Evolutionary conservation across 2,797 vertebrate species (phyloP).

Genomic region (Coccyzus lansbergi): DNA sequence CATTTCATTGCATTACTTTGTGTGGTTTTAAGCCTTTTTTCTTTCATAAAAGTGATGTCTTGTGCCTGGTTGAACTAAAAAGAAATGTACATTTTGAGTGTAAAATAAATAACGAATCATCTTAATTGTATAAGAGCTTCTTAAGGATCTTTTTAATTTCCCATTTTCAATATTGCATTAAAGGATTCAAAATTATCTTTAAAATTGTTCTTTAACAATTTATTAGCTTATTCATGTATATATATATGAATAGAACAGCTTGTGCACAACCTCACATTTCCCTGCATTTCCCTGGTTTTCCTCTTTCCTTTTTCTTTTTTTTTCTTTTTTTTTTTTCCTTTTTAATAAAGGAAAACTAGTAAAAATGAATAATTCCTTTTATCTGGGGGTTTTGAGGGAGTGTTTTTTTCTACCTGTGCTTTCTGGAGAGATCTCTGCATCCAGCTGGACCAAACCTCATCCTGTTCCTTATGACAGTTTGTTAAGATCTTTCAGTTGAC

Average conservation of each 20-base stretch:
- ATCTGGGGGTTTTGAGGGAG: background rate
- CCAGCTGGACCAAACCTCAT: background rate
- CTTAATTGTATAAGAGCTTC: background rate
- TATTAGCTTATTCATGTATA: background rate
- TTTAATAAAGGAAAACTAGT: background rate
- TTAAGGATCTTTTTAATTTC: background rate
- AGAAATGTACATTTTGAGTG: background rate
- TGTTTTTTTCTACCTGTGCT: background rate
- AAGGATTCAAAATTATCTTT: background rate
- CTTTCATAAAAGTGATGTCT: background rate
- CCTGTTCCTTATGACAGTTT: background rate
- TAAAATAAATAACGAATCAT: background rate
- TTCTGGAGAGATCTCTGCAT: background rate
- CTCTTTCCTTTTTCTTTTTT: background rate
- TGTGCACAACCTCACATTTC: background rate
- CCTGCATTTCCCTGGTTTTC: background rate
- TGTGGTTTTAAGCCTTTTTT: slow-evolving; percentile 14
- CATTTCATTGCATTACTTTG: slow-evolving; percentile 24
- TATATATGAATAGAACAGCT: background rate
- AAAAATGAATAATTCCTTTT: background rate
- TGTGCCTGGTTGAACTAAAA: background rate
- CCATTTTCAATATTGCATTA: background rate
- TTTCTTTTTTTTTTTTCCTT: background rate
- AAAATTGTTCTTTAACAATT: background rate
- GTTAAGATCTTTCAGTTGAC: background rate